Evolutionary conservation across 2,797 vertebrate species (phyloP), one percentile per base, ranked within the genome.

Genomic region (Discoglossus pictus): DNA sequence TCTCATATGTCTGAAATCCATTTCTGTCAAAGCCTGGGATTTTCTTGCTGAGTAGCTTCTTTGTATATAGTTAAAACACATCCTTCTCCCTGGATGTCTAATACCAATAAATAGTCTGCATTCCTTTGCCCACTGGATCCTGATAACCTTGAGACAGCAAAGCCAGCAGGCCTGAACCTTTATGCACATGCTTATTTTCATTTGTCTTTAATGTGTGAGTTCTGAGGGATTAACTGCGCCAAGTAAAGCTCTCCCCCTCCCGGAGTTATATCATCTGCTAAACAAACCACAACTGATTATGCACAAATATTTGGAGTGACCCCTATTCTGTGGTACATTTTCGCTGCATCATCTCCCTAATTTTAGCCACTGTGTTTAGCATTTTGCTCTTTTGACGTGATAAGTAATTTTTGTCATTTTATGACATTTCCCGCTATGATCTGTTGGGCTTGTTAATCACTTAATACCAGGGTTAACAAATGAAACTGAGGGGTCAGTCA

Each of bases 91-190:
- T 42, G 35, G 11, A 40, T 70, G 59, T 31, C 34, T 50, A 43
- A 51, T 44, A 40, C 36, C 47, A 71, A 59, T 64, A 71, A 64
- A 71, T 71, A 58, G 24, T 55, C 25, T 6, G 39, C 61, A 71
- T 71, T 71, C 68, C 68, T 71, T 52, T 25, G 5, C 61, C 34
- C 7, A 51, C 44, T 51, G 39, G 34, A 52, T 59, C 53, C 25
- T 52, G 68, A 71, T 71, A 65, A 71, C 53, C 68, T 59, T 65
- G 61, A 61, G 9, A 43, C 38, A 51, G 53, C 44, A 64, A 36
- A 71, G 60, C 43, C 44, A n/a, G 42, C 38, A 10, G 53, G 46
- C 39, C 68, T 59, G 44, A 27, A 50, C 61, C 53, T 64, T 40
- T 52, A 38, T 42, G 25, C 60, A 56, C 13, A 46, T 69, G 66